A percentile compares a stretch with the other conserved stretches of the same genome.
phyloP scores from a whole-genome alignment of 37 sponge, comb jelly and placozoan species.

The Halisarca cf. caerulea region DNA sequence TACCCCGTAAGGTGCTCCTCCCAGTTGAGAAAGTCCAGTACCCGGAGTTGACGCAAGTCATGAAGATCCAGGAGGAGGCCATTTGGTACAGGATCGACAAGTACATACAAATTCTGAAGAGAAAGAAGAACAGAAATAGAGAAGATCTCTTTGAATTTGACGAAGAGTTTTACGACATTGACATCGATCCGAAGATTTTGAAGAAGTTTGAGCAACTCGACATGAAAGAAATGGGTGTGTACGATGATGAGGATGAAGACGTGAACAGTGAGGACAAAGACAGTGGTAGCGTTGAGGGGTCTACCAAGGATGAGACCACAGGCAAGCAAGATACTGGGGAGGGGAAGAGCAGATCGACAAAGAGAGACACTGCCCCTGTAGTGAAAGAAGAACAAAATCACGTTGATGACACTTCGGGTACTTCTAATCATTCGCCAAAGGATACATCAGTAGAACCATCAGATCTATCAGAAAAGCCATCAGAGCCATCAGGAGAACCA shows the following conservation, averaged over 20 bases:
- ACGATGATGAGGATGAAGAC: not conserved
- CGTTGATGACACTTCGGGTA: not conserved
- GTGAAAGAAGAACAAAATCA: not conserved
- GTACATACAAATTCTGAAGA: not conserved
- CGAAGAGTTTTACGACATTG: not conserved
- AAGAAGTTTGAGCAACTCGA: not conserved
- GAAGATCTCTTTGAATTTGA: not conserved
- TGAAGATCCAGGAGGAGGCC: not conserved
- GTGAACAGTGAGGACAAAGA: not conserved
- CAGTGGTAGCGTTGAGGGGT: not conserved
- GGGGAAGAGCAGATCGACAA: no score
- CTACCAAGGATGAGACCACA: not conserved
- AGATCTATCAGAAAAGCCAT: no score
- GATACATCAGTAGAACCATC: no score
- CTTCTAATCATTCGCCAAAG: not conserved
- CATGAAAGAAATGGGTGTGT: not conserved
- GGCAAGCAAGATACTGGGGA: no score
- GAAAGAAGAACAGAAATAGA: not conserved
- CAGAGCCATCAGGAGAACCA: no score
- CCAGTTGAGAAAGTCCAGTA: not conserved
- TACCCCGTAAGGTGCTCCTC: not conserved
- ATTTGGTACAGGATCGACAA: not conserved
- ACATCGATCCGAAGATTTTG: not conserved
- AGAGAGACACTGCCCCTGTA: no score
- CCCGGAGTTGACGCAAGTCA: not conserved